A percentile compares a stretch with the other conserved stretches of the same genome.
These are phyloP conservation scores for Hemistola chrysoprasaria DNA, from an alignment of 2,888 invertebrate genomes.

Conservation along the genomic window DNA sequence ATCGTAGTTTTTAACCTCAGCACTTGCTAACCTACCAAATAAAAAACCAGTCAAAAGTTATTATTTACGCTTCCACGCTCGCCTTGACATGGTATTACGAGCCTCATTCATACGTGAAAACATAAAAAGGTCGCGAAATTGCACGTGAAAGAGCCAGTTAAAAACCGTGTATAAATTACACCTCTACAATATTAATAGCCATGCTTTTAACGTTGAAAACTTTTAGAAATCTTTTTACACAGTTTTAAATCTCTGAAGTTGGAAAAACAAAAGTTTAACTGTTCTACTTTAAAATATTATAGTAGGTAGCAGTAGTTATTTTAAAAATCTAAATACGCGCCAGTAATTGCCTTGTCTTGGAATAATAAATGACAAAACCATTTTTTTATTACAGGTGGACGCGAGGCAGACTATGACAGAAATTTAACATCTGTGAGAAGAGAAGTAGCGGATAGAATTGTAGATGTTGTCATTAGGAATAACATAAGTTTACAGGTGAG, in stretches of 20 bases:
- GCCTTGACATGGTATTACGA: constrained; percentile 7
- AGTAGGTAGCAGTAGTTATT: too few species aligned
- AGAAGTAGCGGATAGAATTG: constrained; percentile 46
- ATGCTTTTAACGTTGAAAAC: neutral
- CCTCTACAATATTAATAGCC: neutral
- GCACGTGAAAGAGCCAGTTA: constrained; percentile 7
- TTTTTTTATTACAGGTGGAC: constrained; percentile 56
- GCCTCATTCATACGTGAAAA: constrained; percentile 14
- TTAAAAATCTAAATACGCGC: too few species aligned
- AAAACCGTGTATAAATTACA: constrained; percentile 2
- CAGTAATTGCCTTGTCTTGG: too few species aligned
- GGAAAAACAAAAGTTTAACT: too few species aligned
- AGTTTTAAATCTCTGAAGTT: too few species aligned
- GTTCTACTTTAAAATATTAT: too few species aligned
- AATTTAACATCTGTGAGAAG: constrained; percentile 47
- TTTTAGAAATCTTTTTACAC: neutral
- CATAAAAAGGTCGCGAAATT: constrained; percentile 7
- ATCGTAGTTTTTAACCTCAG: too few species aligned
- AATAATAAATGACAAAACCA: too few species aligned
- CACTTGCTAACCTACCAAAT: too few species aligned
- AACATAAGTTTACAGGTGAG: constrained; percentile 43
- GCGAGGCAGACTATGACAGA: constrained; percentile 50
- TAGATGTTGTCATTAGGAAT: constrained; percentile 36
- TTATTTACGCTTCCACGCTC: neutral
- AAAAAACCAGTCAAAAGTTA: too few species aligned